A percentile compares a stretch with the other conserved stretches of the same genome.
These are phyloP conservation scores for Dipus sagitta DNA, from an alignment of 2,797 vertebrate genomes.

Conservation along the genomic window DNA sequence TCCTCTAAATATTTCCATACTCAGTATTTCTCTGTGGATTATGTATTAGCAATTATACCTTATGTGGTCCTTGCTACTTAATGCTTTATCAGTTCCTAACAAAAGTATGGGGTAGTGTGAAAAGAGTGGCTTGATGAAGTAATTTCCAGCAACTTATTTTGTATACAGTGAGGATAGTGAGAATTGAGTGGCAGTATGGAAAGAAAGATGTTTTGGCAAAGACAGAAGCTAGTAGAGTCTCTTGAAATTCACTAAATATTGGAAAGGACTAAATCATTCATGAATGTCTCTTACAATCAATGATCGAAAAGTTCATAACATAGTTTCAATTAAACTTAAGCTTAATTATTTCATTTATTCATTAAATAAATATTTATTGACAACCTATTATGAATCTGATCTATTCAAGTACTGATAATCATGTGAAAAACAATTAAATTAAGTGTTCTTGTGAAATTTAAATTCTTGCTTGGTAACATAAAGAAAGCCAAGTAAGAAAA, in stretches of 20 bases:
- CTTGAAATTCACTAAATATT: neutral
- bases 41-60: neutral
- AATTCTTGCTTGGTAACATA: neutral
- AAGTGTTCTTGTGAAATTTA: neutral
- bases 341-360: neutral
- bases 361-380: neutral
- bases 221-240: neutral
- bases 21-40: neutral
- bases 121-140: neutral
- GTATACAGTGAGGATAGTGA: neutral
- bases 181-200: neutral
- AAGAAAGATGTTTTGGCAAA: neutral
- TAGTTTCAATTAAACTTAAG: neutral
- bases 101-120: neutral
- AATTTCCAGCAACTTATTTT: neutral
- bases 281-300: neutral
- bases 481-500: neutral
- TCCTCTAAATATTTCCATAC: neutral
- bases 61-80: neutral
- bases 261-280: neutral
- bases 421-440: neutral
- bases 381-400: neutral
- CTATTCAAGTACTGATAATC: neutral
- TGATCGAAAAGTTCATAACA: neutral
- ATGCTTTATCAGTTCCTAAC: neutral